Base-by-base conservation (phyloP, 1,140 invertebrate genomes). In the Drosophila gunungcola region DNA sequence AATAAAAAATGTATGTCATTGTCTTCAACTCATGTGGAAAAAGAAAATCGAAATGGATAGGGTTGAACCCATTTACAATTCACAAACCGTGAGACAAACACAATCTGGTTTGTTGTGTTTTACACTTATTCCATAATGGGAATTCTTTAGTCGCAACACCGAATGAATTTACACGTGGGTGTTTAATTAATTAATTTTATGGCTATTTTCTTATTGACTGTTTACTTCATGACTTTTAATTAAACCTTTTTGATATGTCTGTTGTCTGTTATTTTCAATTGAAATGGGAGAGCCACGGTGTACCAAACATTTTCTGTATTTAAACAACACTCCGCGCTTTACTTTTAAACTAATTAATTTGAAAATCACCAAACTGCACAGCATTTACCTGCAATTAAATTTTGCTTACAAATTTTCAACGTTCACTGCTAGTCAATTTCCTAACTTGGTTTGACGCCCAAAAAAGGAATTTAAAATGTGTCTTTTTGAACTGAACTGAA, bases 171-270 rank as follows among this genome's bases (percentile, higher is more conserved):
- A 9, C 61, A 36, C 11, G 16, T 54, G 46, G 4, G 25, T 67
- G 29, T 45, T 34, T 67, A 32, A 43, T 32, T 32, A 32, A 12
- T 38, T 43, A 13, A 21, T 67, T 34, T 48, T 51, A 32, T 49
- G 32, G 29, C 13, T 12, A 60, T 38, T 52, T 16, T 57, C 25
- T 21, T 43, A 16, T 73, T 48, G 43, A 73, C 57, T 52, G 57
- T 43, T 63, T 36, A 54, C 43, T 63, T 62, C 13, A 73, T 48
- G 48, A 51, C 41, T 62, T 62, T 73, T 62, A 73, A 73, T 73
- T 73, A 73, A 61, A 13, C 4, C n/a, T 11, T 34, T 51, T 13
- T 42, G 54, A 48, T 12, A 51, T 41, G 63, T 10, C 38, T 36
- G 32, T 2, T 11, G 36, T 29, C n/a, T n/a, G n/a, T n/a, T n/a